These are phyloP conservation scores for Sandelia bainsii DNA, from an alignment of 2,797 vertebrate genomes.

Conservation along the genomic window DNA sequence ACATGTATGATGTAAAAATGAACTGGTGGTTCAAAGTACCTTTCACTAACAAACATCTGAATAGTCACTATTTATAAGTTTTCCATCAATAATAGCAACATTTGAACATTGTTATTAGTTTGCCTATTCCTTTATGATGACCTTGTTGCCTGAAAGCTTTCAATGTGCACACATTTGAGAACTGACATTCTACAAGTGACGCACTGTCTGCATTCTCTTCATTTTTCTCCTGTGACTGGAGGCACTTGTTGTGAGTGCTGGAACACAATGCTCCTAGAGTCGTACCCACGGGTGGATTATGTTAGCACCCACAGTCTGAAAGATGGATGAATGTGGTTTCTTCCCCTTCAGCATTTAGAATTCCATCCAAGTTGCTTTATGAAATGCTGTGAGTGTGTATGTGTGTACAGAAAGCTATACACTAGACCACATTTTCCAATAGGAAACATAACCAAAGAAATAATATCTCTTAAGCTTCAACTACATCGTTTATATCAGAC, in stretches of 20 bases:
- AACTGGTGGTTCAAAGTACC: not conserved
- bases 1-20: too few species aligned
- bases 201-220: not conserved
- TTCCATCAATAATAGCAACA: not conserved
- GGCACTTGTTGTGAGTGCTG: conserved; percentile 57
- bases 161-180: not conserved
- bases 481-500: not conserved
- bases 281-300: conserved; percentile 53
- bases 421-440: not conserved
- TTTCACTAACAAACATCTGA: not conserved
- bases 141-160: conserved; percentile 10
- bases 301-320: conserved; percentile 58
- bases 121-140: not conserved
- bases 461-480: not conserved
- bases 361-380: conserved; percentile 28
- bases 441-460: not conserved
- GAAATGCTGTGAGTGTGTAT: not conserved
- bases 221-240: conserved; percentile 34
- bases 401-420: not conserved
- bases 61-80: too few species aligned
- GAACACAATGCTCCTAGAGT: conserved; percentile 52
- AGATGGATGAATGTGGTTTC: conserved; percentile 60
- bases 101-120: not conserved
- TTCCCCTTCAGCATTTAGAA: conserved; percentile 36
- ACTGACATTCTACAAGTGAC: conserved; percentile 20